Percentiles rank a stretch among this genome's conserved stretches.
These are phyloP conservation scores for Iguana delicatissima DNA, from an alignment of 2,797 vertebrate species.

Conservation along the genomic window DNA sequence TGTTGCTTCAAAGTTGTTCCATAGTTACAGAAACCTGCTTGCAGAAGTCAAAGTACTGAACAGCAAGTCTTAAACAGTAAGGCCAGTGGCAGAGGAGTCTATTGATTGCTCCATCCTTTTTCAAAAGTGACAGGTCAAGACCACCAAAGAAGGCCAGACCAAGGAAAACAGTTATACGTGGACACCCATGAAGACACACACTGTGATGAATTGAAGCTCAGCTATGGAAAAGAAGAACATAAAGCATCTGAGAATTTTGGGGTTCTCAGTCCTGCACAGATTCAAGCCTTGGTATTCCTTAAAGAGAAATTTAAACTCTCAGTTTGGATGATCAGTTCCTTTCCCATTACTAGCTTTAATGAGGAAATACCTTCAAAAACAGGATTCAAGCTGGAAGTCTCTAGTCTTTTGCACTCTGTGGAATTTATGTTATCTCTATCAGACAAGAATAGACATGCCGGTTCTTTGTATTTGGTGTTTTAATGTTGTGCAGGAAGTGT, in stretches of 20 bases:
- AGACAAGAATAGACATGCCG: constrained; percentile 57
- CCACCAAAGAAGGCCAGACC: neutral
- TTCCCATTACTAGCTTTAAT: constrained; percentile 47
- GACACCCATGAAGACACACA: neutral
- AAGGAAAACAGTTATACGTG: neutral
- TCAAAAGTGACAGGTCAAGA: neutral
- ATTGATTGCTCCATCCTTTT: neutral
- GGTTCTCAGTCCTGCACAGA: neutral
- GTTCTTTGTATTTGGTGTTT: constrained; percentile 70
- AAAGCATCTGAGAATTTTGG: constrained; percentile 16
- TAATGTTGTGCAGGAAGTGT: constrained; percentile 67
- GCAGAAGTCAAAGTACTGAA: neutral
- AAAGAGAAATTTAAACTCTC: neutral
- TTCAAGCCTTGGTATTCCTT: neutral
- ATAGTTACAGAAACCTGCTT: neutral
- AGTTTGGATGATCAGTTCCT: neutral
- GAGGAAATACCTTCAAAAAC: constrained; percentile 56
- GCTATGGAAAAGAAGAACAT: constrained; percentile 15
- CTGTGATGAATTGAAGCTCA: neutral
- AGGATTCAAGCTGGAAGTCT: constrained; percentile 45
- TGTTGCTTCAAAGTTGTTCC: neutral
- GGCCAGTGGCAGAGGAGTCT: neutral
- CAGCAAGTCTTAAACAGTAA: neutral
- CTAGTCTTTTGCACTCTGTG: constrained; percentile 31
- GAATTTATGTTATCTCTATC: constrained; percentile 61